Evolutionary conservation across 2,888 invertebrate genomes (phyloP), one percentile per base, ranked within the genome.

Genomic region (Drosophila incognita): DNA sequence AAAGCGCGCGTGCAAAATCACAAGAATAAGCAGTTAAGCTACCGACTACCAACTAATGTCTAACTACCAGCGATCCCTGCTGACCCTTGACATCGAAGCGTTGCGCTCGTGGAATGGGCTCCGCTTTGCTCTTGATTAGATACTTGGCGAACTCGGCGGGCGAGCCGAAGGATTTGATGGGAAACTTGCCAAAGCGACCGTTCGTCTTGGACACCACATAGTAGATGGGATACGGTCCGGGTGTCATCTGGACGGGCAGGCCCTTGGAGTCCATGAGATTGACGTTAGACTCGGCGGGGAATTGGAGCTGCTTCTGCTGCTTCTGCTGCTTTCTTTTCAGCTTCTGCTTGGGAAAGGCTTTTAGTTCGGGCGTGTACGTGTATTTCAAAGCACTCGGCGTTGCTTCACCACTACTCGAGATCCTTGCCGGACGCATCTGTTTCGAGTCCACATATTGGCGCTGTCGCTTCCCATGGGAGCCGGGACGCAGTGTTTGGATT

Each of bases 201-300:
- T 92, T 92, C n/a, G 91, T 90, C 76, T 90, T 91, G 63, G 92
- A 82, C 21, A 92, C 70, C 56, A 89, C 87, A 73, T 92, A 92
- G 73, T 91, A 92, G 29, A 92, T 83, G 15, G 92, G 92, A 76
- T 91, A 92, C n/a, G 90, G 89, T 4, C 92, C 92, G 10, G 92
- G 89, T 21, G 92, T 88, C 66, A 91, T 72, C 79, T 87, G 90
- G 11, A 92, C 86, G 48, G 79, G 88, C 85, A 92, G 83, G 29
- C 7, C 33, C 33, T 4, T 36, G 54, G 81, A 58, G 27, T 85
- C 90, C 35, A 33, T 27, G 6, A 69, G 36, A 5, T 76, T 38
- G 38, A 68, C 69, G 1, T 40, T 67, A 63, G 82, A 81, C 36
- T 88, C 83, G 70, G 87, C 81, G 11, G 91, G 79, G 66, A 89